Percentiles rank a stretch among this genome's conserved stretches.
phyloP scores from a whole-genome alignment of 2,113 vertebrate species.

The Myrmophylax atrothorax region DNA sequence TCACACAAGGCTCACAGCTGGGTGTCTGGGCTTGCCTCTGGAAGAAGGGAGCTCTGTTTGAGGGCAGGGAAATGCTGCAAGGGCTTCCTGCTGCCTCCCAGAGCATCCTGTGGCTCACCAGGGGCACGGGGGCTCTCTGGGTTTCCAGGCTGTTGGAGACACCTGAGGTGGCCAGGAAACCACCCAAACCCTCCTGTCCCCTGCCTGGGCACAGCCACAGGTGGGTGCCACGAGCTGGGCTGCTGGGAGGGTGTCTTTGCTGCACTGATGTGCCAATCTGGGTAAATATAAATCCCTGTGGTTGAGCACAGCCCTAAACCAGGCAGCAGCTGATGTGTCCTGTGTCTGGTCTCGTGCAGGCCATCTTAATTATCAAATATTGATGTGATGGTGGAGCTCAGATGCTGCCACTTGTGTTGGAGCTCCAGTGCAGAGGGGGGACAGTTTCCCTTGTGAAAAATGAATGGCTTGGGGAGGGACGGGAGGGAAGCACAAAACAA shows the following conservation, averaged over 20 bases:
- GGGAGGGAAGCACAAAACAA: neutral
- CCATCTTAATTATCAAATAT: conserved; percentile 35
- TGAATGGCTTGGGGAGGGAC: neutral
- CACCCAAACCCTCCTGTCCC: conserved; percentile 13
- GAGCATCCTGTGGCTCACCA: neutral
- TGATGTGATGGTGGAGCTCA: neutral
- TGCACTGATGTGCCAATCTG: neutral
- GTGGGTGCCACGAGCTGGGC: neutral
- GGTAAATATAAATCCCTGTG: neutral
- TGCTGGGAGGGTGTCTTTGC: neutral
- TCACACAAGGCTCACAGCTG: rapidly evolving
- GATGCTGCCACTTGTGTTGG: neutral
- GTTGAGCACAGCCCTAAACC: neutral
- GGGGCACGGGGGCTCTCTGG: neutral
- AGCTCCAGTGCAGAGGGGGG: neutral
- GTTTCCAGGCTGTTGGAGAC: neutral
- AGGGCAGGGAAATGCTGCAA: neutral
- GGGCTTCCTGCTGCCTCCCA: neutral
- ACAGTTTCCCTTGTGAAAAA: neutral
- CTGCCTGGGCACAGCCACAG: rapidly evolving
- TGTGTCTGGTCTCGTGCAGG: neutral
- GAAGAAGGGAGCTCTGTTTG: neutral
- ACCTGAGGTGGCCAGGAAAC: neutral
- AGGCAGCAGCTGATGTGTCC: neutral
- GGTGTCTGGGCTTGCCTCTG: neutral